Evolutionary conservation across 2,888 invertebrate species (phyloP).

Genomic region (Troides helena): DNA sequence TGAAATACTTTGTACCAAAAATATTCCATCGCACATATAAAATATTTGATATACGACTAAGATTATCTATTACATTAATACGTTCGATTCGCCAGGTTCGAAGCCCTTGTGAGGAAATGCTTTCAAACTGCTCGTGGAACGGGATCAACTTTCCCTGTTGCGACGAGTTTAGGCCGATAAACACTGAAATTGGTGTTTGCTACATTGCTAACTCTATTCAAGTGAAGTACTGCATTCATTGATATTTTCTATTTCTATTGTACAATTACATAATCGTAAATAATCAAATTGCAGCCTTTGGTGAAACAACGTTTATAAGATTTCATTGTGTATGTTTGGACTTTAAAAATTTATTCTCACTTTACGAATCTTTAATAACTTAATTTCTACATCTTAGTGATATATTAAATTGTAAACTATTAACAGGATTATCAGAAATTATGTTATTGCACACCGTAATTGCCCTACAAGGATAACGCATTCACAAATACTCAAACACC

Average conservation of each 20-base stretch:
- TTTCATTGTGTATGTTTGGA: too few relatives aligned
- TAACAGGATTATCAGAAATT: not conserved
- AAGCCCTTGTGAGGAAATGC: conserved; percentile 78
- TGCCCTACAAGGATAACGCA: not conserved
- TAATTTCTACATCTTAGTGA: not conserved
- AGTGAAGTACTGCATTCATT: conserved; percentile 58
- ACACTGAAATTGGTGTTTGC: conserved; percentile 85
- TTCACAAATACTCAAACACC: too few relatives aligned
- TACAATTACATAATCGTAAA: not conserved
- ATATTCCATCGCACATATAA: not conserved
- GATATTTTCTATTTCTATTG: not conserved
- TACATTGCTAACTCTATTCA: conserved; percentile 84
- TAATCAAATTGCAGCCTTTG: too few relatives aligned
- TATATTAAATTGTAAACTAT: not conserved
- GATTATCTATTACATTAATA: not conserved
- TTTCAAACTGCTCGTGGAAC: conserved; percentile 83
- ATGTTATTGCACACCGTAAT: not conserved
- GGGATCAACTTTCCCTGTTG: conserved; percentile 82
- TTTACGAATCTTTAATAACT: too few relatives aligned
- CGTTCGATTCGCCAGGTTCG: conserved; percentile 61
- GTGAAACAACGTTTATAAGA: too few relatives aligned
- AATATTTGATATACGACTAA: not conserved
- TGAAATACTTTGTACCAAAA: not conserved
- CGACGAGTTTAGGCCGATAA: conserved; percentile 81
- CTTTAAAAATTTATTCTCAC: too few relatives aligned